Evolutionary conservation across 2,113 vertebrate species (phyloP).

Genomic region (Passerina amoena): DNA sequence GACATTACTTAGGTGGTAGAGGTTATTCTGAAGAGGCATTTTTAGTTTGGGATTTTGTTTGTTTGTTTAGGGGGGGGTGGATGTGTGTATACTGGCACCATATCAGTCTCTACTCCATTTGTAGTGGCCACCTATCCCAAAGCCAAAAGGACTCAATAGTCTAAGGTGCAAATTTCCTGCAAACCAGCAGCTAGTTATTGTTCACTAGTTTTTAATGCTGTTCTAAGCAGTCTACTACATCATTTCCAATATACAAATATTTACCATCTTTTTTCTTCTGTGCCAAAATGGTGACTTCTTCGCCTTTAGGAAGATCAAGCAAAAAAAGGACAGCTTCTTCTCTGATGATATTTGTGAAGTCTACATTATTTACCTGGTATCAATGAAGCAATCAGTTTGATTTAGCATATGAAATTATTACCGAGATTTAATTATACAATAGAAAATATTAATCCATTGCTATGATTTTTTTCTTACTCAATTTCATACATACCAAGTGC

Average conservation of each 20-base stretch:
- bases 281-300: slow-evolving; percentile 96
- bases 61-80: not conserved
- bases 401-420: not conserved
- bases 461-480: not conserved
- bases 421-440: not conserved
- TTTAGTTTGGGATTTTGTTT: not conserved
- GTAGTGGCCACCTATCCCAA: not conserved
- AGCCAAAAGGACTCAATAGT: not conserved
- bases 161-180: not conserved
- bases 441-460: not conserved
- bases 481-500: not conserved
- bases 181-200: not conserved
- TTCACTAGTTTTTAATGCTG: not conserved
- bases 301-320: slow-evolving; percentile 93
- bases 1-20: not conserved
- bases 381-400: not conserved
- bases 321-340: slow-evolving; percentile 97
- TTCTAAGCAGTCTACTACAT: not conserved
- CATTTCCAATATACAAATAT: not conserved
- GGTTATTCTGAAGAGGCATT: not conserved
- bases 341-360: slow-evolving; percentile 98
- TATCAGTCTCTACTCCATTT: not conserved
- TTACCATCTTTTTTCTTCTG: slow-evolving; percentile 98
- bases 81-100: fast-evolving
- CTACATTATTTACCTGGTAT: slow-evolving; percentile 94